Evolutionary conservation across 2,888 invertebrate species (phyloP).

Genomic region (Sinopyrophorus schimmeli): DNA sequence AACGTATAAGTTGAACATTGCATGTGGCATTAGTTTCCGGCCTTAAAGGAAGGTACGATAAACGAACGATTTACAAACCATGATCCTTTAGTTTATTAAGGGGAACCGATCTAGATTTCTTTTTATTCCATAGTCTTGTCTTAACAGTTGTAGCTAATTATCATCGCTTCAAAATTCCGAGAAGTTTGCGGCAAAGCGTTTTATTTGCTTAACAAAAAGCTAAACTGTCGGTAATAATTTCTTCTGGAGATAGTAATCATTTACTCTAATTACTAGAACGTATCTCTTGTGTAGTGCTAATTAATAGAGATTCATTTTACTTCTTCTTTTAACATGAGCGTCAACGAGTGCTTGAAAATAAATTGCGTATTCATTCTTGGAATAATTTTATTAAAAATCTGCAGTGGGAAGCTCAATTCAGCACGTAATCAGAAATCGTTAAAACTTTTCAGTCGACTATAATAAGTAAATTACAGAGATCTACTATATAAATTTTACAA

Average conservation of each 20-base stretch:
- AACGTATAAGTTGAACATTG: constrained; percentile 15
- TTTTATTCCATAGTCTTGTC: constrained; percentile 14
- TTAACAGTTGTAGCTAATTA: constrained; percentile 27
- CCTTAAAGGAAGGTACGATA: constrained; percentile 20
- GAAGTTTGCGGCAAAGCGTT: constrained; percentile 28
- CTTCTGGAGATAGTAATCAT: constrained; percentile 30
- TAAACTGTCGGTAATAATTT: constrained; percentile 32
- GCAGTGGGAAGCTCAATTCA: too few relatives aligned
- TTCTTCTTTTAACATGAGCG: constrained; percentile 17
- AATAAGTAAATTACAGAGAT: too few relatives aligned
- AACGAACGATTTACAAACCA: constrained; percentile 27
- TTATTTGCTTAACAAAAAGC: constrained; percentile 32
- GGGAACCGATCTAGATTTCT: constrained; percentile 16
- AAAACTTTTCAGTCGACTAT: too few relatives aligned
- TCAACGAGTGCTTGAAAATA: constrained; percentile 1
- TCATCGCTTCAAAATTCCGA: constrained; percentile 29
- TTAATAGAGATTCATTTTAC: constrained; percentile 28
- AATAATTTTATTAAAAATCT: too few relatives aligned
- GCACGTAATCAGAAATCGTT: too few relatives aligned
- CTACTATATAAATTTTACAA: too few relatives aligned
- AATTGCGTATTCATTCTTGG: too few relatives aligned
- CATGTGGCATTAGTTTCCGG: constrained; percentile 28
- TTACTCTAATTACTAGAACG: constrained; percentile 33
- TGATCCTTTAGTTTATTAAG: constrained; percentile 24
- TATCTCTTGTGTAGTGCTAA: constrained; percentile 29